Evolutionary conservation across 2,888 invertebrate species (phyloP).

Genomic region (Spialia ferax): DNA sequence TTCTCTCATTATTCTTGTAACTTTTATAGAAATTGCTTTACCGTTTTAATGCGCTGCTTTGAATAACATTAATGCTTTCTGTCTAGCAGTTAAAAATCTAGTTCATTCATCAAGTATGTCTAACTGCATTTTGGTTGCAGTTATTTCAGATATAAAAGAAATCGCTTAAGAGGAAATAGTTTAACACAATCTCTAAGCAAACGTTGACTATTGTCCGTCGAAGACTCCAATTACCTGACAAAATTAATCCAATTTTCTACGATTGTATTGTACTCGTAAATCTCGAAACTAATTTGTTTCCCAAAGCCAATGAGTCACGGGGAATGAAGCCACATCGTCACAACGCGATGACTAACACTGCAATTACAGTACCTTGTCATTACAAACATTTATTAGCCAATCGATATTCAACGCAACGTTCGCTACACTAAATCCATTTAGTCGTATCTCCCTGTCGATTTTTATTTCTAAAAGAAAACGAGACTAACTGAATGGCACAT

Average conservation of each 20-base stretch:
- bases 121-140: background rate
- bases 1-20: conserved; percentile 6
- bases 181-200: background rate
- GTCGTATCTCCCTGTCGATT: background rate
- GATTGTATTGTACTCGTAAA: conserved; percentile 13
- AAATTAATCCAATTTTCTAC: conserved; percentile 8
- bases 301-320: conserved; percentile 31
- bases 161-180: background rate
- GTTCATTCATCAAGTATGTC: background rate
- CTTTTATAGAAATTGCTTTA: background rate
- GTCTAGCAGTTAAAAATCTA: background rate
- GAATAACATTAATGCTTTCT: background rate
- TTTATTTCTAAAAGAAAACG: background rate
- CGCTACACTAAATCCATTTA: background rate
- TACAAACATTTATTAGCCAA: conserved; percentile 28
- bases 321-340: conserved; percentile 13
- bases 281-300: conserved; percentile 27
- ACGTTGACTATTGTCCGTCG: background rate
- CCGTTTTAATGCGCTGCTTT: background rate
- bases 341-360: conserved; percentile 27
- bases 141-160: background rate
- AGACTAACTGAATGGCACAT: no score
- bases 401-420: conserved; percentile 30
- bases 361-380: conserved; percentile 35
- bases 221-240: background rate